Evolutionary conservation across 2,797 vertebrate genomes (phyloP).

Genomic region (Astyanax mexicanus): DNA sequence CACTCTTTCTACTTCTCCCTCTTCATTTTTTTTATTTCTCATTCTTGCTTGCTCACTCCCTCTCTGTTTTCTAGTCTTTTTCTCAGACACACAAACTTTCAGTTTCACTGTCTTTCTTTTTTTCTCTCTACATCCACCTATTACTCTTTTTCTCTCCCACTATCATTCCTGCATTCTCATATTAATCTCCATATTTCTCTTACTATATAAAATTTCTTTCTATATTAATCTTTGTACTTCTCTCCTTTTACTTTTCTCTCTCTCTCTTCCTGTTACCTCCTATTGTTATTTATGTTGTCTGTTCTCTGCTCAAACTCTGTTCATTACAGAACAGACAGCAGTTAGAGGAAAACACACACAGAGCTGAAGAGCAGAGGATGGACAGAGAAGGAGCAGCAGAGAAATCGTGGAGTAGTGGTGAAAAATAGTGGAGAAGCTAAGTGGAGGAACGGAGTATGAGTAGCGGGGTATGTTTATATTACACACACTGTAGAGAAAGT

Average conservation of each 20-base stretch:
- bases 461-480: no score
- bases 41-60: neutral
- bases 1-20: conserved; percentile 44
- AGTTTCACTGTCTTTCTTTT: conserved; percentile 70
- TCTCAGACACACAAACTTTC: no score
- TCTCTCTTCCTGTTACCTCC: conserved; percentile 67
- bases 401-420: no score
- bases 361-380: neutral
- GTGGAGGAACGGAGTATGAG: neutral
- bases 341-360: conserved; percentile 23
- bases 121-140: neutral
- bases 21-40: conserved; percentile 25
- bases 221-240: no score
- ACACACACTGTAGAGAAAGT: no score
- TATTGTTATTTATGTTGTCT: conserved; percentile 24
- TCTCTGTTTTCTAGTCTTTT: no score
- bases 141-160: neutral
- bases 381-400: no score
- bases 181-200: no score
- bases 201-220: no score
- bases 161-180: no score
- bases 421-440: neutral
- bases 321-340: conserved; percentile 19
- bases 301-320: conserved; percentile 22
- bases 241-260: conserved; percentile 19